Base-by-base conservation (phyloP, 2,797 vertebrate genomes). In the Hemibagrus guttatus region DNA sequence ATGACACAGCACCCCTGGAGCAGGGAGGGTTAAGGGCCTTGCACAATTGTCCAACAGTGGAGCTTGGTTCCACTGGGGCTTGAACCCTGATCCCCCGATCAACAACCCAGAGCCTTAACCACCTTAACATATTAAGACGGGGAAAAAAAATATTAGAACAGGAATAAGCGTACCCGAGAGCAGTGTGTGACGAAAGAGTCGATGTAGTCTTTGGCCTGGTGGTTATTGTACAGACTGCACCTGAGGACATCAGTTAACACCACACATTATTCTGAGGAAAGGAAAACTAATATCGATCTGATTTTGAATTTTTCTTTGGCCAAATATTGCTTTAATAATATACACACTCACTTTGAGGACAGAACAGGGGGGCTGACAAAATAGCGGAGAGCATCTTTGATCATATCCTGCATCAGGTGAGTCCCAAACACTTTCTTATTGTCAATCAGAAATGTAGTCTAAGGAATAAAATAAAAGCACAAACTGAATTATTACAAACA, bases 131-230 rank as follows among this genome's bases (percentile, higher is more conserved):
- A 1, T 39, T 1, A 39, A 39, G 35, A 39, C 35, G n/a, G n/a
- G n/a, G n/a, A n/a, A n/a, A n/a, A 39, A 39, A 39, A 4, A 39
- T 1, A 39, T 63, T 31, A 13, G 49, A 5, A 52, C 14, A 76
- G 26, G 42, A 69, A 79, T 31, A 31, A 28, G 84, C 97, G 88
- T 96, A 99, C 98, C 95, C 98, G 95, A 89, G 98, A 97, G 87
- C 98, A 99, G 89, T 99, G 98, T 35, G 98, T 98, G 87, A 99
- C 97, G 93, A 99, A 99, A 59, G 98, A 99, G 93, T 99, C 98
- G 69, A 99, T 98, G 94, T 98, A 99, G 93, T 99, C 98, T 94
- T 99, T 99, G 42, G 98, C 98, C 91, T 99, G 98, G 92, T 98
- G 98, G 92, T 98, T 99, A 92, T 99, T 99, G 90, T 98, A 99